Evolutionary conservation across 2,113 vertebrate species (phyloP).

Genomic region (Paramisgurnus dabryanus): DNA sequence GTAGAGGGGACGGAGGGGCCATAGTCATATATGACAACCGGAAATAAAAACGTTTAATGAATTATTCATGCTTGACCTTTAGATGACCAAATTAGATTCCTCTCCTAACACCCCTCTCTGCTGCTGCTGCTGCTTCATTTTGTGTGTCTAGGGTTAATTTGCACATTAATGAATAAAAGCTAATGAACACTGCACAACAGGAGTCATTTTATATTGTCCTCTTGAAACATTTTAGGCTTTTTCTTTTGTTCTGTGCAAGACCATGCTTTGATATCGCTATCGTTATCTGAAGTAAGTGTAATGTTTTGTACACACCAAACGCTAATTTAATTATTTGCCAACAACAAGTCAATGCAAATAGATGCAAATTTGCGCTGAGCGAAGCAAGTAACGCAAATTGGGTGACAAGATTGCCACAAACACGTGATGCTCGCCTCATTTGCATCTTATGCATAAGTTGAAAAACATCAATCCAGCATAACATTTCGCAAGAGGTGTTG

Average conservation of each 20-base stretch:
- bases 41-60: constrained; percentile 43
- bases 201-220: constrained; percentile 28
- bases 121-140: constrained; percentile 19
- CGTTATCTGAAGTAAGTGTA: background rate
- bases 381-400: too few relatives aligned
- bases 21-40: constrained; percentile 23
- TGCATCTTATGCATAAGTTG: too few relatives aligned
- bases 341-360: too few relatives aligned
- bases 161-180: constrained; percentile 48
- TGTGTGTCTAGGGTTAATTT: constrained; percentile 44
- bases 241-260: background rate
- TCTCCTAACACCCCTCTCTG: constrained; percentile 26
- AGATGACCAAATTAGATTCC: constrained; percentile 47
- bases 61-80: constrained; percentile 56
- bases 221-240: background rate
- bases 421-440: too few relatives aligned
- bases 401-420: too few relatives aligned
- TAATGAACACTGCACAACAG: constrained; percentile 49
- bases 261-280: constrained; percentile 1
- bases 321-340: too few relatives aligned
- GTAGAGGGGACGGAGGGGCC: background rate
- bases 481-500: too few relatives aligned
- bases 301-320: background rate
- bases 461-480: too few relatives aligned
- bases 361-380: too few relatives aligned